Conservation (phyloP, 2,797 vertebrate genomes). For the Pterois miles region DNA sequence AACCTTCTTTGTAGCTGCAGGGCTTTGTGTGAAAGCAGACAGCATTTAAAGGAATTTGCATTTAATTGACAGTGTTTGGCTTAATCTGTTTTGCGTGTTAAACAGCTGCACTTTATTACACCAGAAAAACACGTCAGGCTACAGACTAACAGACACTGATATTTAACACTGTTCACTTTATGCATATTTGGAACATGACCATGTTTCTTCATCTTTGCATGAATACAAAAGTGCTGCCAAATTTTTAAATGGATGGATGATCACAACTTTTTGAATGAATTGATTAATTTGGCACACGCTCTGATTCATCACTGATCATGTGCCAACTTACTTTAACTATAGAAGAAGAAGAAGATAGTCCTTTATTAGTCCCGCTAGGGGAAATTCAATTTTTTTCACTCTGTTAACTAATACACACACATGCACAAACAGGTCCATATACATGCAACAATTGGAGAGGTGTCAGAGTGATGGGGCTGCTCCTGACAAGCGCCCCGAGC, state of each 20-base stretch:
- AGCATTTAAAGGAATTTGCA: slow-evolving; percentile 16
- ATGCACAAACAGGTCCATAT: no score
- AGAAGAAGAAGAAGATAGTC: no score
- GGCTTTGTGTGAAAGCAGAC: slow-evolving; percentile 24
- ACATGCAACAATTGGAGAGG: no score
- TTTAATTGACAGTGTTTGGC: slow-evolving; percentile 29
- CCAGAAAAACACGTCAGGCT: neutral
- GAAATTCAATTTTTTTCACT: no score
- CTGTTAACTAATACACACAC: no score
- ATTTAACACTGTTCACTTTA: neutral
- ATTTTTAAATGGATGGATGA: neutral
- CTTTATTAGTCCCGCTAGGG: no score
- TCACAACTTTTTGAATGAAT: neutral
- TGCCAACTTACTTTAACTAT: neutral
- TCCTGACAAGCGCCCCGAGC: no score
- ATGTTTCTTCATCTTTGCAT: neutral
- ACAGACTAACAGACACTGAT: neutral
- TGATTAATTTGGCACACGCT: neutral
- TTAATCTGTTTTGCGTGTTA: slow-evolving; percentile 20
- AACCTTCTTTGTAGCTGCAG: slow-evolving; percentile 34
- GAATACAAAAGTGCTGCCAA: neutral
- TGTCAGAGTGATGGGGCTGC: no score
- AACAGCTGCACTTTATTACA: slow-evolving; percentile 3
- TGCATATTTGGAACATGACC: neutral
- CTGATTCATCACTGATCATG: neutral